Percentiles rank a stretch among this genome's conserved stretches.
Evolutionary conservation across 2,888 invertebrate species (phyloP).

Genomic region (Thecophora atra): DNA sequence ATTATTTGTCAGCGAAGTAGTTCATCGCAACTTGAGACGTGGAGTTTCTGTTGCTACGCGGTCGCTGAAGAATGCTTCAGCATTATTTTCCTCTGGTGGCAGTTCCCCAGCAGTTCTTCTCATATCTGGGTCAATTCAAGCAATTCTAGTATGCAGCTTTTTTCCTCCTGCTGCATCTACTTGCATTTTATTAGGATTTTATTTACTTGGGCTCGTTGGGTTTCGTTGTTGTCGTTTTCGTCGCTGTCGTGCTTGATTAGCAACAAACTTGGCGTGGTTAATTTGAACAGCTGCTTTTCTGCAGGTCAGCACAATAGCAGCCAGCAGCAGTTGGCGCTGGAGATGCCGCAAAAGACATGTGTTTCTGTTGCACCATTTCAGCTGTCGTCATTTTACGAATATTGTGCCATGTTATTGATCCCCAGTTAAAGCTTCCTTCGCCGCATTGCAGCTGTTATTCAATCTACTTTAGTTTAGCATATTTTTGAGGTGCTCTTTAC

Average conservation of each 20-base stretch:
- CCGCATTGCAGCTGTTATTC: slow-evolving; percentile 2
- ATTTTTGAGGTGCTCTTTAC: not conserved
- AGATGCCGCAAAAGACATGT: not conserved
- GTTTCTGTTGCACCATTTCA: not conserved
- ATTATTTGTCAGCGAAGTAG: slow-evolving; percentile 3
- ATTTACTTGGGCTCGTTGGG: slow-evolving; percentile 6
- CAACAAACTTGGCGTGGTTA: slow-evolving; percentile 12
- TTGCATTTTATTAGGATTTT: not conserved
- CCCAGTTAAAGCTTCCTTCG: slow-evolving; percentile 3
- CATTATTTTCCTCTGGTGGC: not conserved
- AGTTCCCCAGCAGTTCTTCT: not conserved
- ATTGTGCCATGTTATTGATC: not conserved
- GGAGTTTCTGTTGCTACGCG: no score
- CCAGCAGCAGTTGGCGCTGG: not conserved
- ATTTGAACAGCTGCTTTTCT: slow-evolving; percentile 18
- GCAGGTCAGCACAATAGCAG: not conserved
- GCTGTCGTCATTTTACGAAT: not conserved
- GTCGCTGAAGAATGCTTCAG: not conserved
- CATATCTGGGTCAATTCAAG: slow-evolving; percentile 21
- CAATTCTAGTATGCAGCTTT: not conserved
- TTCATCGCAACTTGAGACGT: not conserved
- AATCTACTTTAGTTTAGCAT: not conserved
- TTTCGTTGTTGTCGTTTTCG: no score
- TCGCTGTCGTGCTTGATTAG: slow-evolving; percentile 18
- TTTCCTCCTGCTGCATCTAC: not conserved